Base-by-base conservation (phyloP, 2,113 vertebrate genomes). In the Engystomops pustulosus region DNA sequence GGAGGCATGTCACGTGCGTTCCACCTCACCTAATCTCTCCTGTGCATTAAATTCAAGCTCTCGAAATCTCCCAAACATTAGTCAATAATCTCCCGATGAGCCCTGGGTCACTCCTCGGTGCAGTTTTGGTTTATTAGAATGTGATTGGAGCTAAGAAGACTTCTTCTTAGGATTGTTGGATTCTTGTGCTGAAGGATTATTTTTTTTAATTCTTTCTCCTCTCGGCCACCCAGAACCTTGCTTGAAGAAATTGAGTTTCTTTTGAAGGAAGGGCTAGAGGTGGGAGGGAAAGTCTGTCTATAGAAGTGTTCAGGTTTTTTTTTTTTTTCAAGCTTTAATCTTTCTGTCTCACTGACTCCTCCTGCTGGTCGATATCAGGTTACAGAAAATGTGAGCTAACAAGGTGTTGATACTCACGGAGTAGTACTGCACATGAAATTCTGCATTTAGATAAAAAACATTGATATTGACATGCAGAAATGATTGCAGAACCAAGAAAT, bases 261-360 rank as follows among this genome's bases (percentile, higher is more conserved):
- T 62, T 69, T 77, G 45, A 78, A 84, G 82, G 72, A 78, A 78
- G 82, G 74, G 74, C 74, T 84, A 14, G 47, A 69, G 72, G 74
- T 84, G 82, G 72, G 82, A 69, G 82, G 72, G 72, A 68, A 30
- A 25, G 81, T 45, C 60, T 76, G 49, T 77, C 32, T 77, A 55
- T 77, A 77, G 12, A 47, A 51, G 72, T 84, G 47, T 78, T 69
- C 67, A 62, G 67, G 55, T 84, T 32, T 58, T 60, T 78, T 74
- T 84, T 84, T 84, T 76, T 81, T 76, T 41, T 25, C 38, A 9
- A 51, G 55, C 58, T 78, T 84, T 68, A 84, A 44, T 69, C 60
- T 84, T 77, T 60, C 67, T 83, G 65, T 84, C 82, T 84, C 82
- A 69, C 82, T 84, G 78, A 78, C 82, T 84, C 82, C 82, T 84